Base-by-base conservation (phyloP, 2,888 invertebrate genomes). In the Athripsodes cinereus region DNA sequence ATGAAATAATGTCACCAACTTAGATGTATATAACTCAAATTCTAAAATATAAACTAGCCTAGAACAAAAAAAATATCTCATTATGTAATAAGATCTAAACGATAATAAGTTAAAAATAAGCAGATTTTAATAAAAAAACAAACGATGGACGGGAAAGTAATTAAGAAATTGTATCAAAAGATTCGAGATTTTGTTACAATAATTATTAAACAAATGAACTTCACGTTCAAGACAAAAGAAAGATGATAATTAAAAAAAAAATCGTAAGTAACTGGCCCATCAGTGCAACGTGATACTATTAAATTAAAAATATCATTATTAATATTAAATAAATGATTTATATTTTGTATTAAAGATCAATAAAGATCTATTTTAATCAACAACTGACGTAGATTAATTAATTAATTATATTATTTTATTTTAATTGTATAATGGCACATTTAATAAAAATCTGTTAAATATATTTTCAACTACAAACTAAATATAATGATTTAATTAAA, bases 191-290 rank as follows among this genome's bases (percentile, higher is more conserved):
- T 50, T 20, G 40, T 40, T 40, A 56, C 55, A 53, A 56, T 40
- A 53, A 56, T 58, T 61, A 55, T 51, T 55, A 61, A 26, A 35
- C 47, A 51, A 40, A 55, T n/a, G n/a, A n/a, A n/a, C n/a, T n/a
- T n/a, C n/a, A n/a, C n/a, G n/a, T n/a, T n/a, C n/a, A n/a, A n/a
- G n/a, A n/a, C n/a, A 48, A 56, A 56, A 40, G 16, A 40, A 40
- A 40, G 5, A 40, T 5, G 40, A 40, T n/a, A 8, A 20, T n/a
- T 47, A 20, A 19, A 47, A 47, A 47, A 20, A 11, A n/a, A 26
- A 52, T 21, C 26, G 54, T 63, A 63, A 63, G 63, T 63, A 61
- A 63, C 63, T 63, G 63, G 63, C 63, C 63, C 40, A 51, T 53
- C 47, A 47, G 21, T 47, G 47, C 40, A 40, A 26, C 40, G 13